Conservation (phyloP, 1,140 invertebrate genomes). For the Drosophila watanabei region DNA sequence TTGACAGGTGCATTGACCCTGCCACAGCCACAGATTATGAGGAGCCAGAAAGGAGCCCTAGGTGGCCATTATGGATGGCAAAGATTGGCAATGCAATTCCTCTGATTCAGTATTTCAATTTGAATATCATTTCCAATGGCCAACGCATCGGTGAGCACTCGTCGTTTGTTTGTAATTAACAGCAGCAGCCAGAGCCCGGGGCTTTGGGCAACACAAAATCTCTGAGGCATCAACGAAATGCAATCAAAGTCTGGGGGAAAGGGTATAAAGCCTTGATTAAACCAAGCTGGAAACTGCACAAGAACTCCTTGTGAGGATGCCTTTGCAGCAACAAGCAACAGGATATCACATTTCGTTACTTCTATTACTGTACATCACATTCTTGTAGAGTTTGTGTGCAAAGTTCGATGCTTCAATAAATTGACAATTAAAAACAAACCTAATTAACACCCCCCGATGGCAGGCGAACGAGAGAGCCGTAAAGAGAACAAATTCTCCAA, state of each 20-base stretch:
- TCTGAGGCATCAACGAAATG: slow-evolving; percentile 12
- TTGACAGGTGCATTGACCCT: slow-evolving; percentile 63
- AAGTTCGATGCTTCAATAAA: slow-evolving; percentile 53
- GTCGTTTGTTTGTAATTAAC: slow-evolving; percentile 42
- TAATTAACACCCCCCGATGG: slow-evolving; percentile 70
- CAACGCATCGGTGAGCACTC: slow-evolving; percentile 26
- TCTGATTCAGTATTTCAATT: background rate
- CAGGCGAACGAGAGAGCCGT: slow-evolving; percentile 31
- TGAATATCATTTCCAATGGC: slow-evolving; percentile 17
- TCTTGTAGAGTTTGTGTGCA: background rate
- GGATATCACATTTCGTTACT: background rate
- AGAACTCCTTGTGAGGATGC: background rate
- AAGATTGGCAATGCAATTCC: slow-evolving; percentile 14
- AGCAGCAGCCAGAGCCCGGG: slow-evolving; percentile 10
- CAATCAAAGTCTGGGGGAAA: slow-evolving; percentile 2
- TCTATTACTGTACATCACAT: too few relatives aligned
- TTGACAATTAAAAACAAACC: slow-evolving; percentile 80
- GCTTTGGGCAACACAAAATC: slow-evolving; percentile 11
- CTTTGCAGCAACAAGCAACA: background rate
- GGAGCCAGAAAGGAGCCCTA: background rate
- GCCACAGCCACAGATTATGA: slow-evolving; percentile 6
- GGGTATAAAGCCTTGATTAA: background rate
- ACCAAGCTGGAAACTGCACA: background rate
- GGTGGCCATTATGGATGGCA: background rate
- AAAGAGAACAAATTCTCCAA: slow-evolving; percentile 52